Base-by-base conservation (phyloP, 2,797 vertebrate species). In the Rhynchonycteris naso region DNA sequence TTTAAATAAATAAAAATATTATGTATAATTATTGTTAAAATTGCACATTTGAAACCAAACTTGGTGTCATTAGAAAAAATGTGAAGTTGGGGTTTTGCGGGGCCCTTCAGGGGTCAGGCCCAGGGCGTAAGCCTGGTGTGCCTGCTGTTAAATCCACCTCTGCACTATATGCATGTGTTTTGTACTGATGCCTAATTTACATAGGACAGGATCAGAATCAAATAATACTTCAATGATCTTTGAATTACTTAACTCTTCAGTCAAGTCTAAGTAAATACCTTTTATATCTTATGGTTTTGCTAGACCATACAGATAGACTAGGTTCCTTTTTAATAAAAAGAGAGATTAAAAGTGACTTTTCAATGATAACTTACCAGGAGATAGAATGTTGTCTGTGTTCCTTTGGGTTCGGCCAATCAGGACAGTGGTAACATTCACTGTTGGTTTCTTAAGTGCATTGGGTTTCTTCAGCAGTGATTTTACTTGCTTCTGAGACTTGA, bases 401-500 rank as follows among this genome's bases (percentile, higher is more conserved):
- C 98, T 98, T 94, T 99, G 98, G 58, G 96, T 98, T 58, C 98
- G 97, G 21, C 98, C 97, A 78, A 95, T 84, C 65, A 97, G 85
- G 78, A 74, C 83, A 58, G 94, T 26, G 3, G 97, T 98, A 14
- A 93, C 0, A 2, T 98, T 98, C 87, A 82, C 68, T 54, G 90
- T 0, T 12, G 86, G 61, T 88, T 98, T 98, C 97, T 98, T 98
- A 1, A 2, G 38, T 52, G 88, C 30, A 6, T 13, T 66, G 58
- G 95, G 50, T 96, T 98, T 98, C 97, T 98, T 99, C 24, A 91
- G 7, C 13, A 90, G 52, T 7, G 85, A 69, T 93, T 98, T 98
- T n/a, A 90, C 50, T 82, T 98, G 98, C 78, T 98, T 99, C 97
- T 98, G 98, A 96, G 98, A 92, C 95, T 97, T 98, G 71, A 97